Evolutionary conservation across 2,113 vertebrate genomes (phyloP).

Genomic region (Tricholaema leucomelas): DNA sequence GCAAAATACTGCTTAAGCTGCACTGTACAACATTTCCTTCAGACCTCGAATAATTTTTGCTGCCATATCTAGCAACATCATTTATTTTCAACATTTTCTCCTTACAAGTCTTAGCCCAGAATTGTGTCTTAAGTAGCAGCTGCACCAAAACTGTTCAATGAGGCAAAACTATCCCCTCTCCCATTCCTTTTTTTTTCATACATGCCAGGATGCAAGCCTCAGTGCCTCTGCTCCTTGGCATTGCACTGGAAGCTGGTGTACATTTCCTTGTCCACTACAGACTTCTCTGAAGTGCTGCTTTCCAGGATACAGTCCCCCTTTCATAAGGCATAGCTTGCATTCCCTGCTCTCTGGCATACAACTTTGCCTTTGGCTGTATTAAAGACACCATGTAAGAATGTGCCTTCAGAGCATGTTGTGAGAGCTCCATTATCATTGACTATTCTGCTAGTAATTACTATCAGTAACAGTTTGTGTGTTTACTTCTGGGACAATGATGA

Average conservation of each 20-base stretch:
- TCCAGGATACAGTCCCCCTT: constrained; percentile 44
- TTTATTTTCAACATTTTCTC: neutral
- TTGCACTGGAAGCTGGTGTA: neutral
- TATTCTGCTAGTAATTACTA: constrained; percentile 15
- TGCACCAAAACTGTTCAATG: neutral
- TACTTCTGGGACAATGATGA: neutral
- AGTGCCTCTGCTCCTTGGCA: fast-evolving
- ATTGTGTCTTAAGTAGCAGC: neutral
- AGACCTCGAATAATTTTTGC: neutral
- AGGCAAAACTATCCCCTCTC: neutral
- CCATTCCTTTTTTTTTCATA: neutral
- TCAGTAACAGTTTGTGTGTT: constrained; percentile 11
- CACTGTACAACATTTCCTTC: neutral
- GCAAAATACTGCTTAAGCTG: neutral
- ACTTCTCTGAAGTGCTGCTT: neutral
- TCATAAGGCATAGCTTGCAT: constrained; percentile 16
- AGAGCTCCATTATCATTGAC: neutral
- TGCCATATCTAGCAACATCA: neutral
- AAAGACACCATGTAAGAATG: neutral
- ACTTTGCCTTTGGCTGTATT: neutral
- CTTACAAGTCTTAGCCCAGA: neutral
- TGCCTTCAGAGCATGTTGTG: neutral
- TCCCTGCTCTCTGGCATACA: constrained; percentile 5
- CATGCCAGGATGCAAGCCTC: neutral
- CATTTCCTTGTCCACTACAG: neutral